Percentiles rank a stretch among this genome's conserved stretches.
phyloP scores from a whole-genome alignment of 2,113 vertebrate genomes.

The Ascaphus truei region DNA sequence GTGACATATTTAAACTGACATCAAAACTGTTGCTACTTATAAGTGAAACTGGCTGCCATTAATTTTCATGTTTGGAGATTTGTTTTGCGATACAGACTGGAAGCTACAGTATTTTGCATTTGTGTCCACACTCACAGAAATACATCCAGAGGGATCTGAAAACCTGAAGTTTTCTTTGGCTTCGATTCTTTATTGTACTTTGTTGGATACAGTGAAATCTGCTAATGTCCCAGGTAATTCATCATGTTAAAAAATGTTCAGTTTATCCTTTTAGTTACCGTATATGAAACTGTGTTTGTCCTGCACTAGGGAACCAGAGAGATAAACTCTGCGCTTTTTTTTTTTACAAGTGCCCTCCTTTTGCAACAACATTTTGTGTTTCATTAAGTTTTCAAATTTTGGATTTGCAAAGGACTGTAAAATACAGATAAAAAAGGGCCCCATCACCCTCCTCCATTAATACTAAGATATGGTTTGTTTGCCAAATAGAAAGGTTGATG shows the following conservation, averaged over 20 bases:
- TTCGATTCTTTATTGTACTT: slow-evolving; percentile 21
- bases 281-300: slow-evolving; percentile 22
- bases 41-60: slow-evolving; percentile 14
- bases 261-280: slow-evolving; percentile 23
- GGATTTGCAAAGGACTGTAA: not conserved
- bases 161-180: slow-evolving; percentile 31
- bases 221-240: slow-evolving; percentile 29
- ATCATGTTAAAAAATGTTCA: slow-evolving; percentile 27
- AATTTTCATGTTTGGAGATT: slow-evolving; percentile 22
- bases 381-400: not conserved
- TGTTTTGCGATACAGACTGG: slow-evolving; percentile 10
- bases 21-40: slow-evolving; percentile 9
- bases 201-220: slow-evolving; percentile 21
- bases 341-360: slow-evolving; percentile 9
- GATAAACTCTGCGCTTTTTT: slow-evolving; percentile 12
- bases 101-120: slow-evolving; percentile 33
- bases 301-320: slow-evolving; percentile 4
- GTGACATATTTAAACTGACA: slow-evolving; percentile 14
- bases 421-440: too few relatives aligned
- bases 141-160: slow-evolving; percentile 14
- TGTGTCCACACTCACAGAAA: slow-evolving; percentile 20
- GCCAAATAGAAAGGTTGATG: too few relatives aligned
- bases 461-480: too few relatives aligned
- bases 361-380: not conserved
- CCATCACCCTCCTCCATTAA: too few relatives aligned